A percentile compares a stretch with the other conserved stretches of the same genome.
Evolutionary conservation across 2,888 invertebrate species (phyloP).

Genomic region (Tribolium freemani): DNA sequence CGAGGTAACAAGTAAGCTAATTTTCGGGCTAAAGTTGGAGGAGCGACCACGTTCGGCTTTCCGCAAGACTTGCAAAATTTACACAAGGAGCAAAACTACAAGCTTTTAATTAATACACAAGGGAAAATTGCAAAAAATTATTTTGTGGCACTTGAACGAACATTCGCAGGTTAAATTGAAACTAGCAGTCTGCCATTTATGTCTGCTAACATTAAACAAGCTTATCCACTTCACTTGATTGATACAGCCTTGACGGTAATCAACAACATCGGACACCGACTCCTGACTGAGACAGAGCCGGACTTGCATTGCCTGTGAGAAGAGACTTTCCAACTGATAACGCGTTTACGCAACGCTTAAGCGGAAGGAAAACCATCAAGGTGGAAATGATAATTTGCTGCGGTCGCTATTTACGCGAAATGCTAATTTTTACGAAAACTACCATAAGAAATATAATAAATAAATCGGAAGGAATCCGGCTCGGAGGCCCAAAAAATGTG

Average conservation of each 20-base stretch:
- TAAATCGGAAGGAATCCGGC: no score
- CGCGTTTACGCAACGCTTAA: background rate
- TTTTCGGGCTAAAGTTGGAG: conserved; percentile 59
- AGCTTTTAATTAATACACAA: conserved; percentile 38
- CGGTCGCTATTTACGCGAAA: no score
- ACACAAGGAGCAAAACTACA: conserved; percentile 37
- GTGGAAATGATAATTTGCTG: background rate
- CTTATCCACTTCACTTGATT: conserved; percentile 66
- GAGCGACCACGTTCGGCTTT: conserved; percentile 55
- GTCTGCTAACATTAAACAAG: conserved; percentile 62
- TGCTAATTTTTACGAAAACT: no score
- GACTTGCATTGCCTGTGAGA: background rate
- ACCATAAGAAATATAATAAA: no score
- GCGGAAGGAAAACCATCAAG: conserved; percentile 10
- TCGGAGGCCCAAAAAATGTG: no score
- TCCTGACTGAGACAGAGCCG: conserved; percentile 36
- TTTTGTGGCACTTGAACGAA: conserved; percentile 38
- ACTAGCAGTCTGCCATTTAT: conserved; percentile 56
- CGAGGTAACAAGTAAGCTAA: conserved; percentile 67
- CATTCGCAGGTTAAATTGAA: conserved; percentile 53
- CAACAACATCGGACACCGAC: conserved; percentile 53
- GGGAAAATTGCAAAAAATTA: conserved; percentile 4
- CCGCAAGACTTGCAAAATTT: conserved; percentile 48
- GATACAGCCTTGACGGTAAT: conserved; percentile 64
- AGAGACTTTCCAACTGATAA: background rate